A percentile compares a stretch with the other conserved stretches of the same genome.
These are phyloP conservation scores for Erinaceus europaeus DNA, from an alignment of 2,113 vertebrate genomes.

Conservation along the genomic window DNA sequence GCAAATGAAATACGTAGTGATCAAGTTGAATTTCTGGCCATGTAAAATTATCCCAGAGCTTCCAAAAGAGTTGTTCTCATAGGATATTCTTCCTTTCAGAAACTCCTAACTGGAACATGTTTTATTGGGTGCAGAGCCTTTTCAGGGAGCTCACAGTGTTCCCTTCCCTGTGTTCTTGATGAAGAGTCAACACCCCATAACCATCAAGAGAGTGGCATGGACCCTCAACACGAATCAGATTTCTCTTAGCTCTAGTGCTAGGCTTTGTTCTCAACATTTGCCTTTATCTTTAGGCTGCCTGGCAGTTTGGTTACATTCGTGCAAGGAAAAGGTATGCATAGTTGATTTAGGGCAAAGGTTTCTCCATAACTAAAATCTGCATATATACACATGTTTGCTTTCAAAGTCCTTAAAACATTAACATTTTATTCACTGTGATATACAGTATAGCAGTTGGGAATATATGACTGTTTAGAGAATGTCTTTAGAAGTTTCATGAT, in stretches of 20 bases:
- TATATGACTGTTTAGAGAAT: constrained; percentile 60
- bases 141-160: constrained; percentile 38
- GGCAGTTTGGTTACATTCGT: constrained; percentile 8
- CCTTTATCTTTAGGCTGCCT: constrained; percentile 48
- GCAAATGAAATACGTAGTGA: constrained; percentile 52
- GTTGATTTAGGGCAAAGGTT: constrained; percentile 37
- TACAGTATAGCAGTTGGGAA: constrained; percentile 49
- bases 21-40: constrained; percentile 22
- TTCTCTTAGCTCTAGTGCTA: neutral
- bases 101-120: neutral
- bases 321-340: constrained; percentile 55
- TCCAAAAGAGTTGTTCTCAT: constrained; percentile 27
- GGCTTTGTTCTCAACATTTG: constrained; percentile 45
- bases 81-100: constrained; percentile 11
- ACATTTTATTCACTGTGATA: constrained; percentile 65
- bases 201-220: neutral
- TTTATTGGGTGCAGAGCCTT: constrained; percentile 65
- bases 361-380: constrained; percentile 56
- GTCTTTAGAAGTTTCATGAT: constrained; percentile 66
- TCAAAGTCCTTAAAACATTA: constrained; percentile 65
- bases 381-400: constrained; percentile 60
- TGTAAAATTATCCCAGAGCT: constrained; percentile 38
- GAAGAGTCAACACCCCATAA: constrained; percentile 47
- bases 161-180: constrained; percentile 19
- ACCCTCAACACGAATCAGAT: constrained; percentile 32